Conservation (phyloP, 2,888 invertebrate species). For the Lepidonotus clava region DNA sequence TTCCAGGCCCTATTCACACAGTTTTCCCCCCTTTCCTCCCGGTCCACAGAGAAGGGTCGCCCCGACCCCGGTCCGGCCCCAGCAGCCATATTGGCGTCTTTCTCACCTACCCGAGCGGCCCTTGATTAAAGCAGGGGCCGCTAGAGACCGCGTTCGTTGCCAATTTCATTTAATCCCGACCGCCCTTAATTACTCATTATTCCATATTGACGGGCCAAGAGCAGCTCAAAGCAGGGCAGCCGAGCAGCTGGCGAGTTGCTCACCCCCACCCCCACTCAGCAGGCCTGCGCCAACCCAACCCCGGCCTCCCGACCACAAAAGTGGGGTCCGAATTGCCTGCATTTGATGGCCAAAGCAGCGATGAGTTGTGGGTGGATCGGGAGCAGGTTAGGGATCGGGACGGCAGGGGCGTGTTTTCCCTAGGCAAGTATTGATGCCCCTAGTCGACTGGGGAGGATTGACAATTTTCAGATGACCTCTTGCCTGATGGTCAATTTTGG, state of each 20-base stretch:
- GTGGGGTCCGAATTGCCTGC: conserved; percentile 29
- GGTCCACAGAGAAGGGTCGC: no score
- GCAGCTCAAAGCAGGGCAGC: not conserved
- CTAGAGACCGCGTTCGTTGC: conserved; percentile 11
- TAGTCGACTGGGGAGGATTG: not conserved
- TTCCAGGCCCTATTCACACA: not conserved
- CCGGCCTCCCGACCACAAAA: not conserved
- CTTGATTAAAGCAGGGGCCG: conserved; percentile 9
- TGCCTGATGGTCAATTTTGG: conserved; percentile 22
- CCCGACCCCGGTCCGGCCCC: no score
- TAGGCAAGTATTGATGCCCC: not conserved
- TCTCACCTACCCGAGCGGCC: conserved; percentile 20
- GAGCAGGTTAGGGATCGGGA: not conserved
- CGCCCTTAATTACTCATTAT: conserved; percentile 48
- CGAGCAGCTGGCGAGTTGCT: conserved; percentile 1
- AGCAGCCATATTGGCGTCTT: conserved; percentile 15
- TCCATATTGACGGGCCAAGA: conserved; percentile 28
- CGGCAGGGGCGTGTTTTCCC: not conserved
- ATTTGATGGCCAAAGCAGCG: not conserved
- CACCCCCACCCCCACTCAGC: not conserved
- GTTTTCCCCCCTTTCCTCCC: not conserved
- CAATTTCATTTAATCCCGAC: conserved; percentile 41
- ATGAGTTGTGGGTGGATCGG: not conserved
- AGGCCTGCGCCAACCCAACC: not conserved
- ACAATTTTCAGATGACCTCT: conserved; percentile 3